Conservation (phyloP, 2,113 vertebrate genomes). For the Bos taurus region DNA sequence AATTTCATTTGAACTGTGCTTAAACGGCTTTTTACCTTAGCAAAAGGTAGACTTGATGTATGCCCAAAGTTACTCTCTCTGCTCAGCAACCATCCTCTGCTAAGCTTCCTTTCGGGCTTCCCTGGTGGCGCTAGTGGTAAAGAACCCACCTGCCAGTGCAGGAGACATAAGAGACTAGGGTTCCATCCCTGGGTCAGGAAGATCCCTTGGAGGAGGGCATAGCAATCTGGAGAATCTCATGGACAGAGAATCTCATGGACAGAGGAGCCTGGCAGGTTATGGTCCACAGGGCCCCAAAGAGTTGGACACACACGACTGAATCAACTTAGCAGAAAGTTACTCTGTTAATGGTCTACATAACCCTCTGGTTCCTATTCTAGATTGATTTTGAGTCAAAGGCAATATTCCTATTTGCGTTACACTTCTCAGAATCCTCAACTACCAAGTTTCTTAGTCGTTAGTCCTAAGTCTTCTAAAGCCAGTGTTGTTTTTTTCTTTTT, state of each 20-base stretch:
- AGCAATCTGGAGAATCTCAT: not conserved
- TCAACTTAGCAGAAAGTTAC: not conserved
- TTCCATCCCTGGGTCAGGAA: not conserved
- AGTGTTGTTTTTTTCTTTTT: not conserved
- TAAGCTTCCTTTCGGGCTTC: not conserved
- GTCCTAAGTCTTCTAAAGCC: not conserved
- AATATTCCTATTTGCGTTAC: not conserved
- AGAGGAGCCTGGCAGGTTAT: not conserved
- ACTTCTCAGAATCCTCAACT: not conserved
- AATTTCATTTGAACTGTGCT: slow-evolving; percentile 15
- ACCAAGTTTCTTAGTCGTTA: not conserved
- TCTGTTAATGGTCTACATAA: not conserved
- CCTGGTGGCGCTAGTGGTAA: not conserved
- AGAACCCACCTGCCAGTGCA: not conserved
- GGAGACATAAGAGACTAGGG: not conserved
- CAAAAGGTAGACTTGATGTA: not conserved
- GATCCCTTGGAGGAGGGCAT: not conserved
- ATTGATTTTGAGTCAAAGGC: not conserved
- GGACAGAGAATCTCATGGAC: not conserved
- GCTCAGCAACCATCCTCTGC: not conserved
- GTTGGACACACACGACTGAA: not conserved
- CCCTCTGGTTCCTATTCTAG: not conserved
- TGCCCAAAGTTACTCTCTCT: not conserved
- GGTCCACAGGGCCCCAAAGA: not conserved
- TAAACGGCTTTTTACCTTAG: not conserved